Evolutionary conservation across 2,797 vertebrate genomes (phyloP).

Genomic region (Falco naumanni): DNA sequence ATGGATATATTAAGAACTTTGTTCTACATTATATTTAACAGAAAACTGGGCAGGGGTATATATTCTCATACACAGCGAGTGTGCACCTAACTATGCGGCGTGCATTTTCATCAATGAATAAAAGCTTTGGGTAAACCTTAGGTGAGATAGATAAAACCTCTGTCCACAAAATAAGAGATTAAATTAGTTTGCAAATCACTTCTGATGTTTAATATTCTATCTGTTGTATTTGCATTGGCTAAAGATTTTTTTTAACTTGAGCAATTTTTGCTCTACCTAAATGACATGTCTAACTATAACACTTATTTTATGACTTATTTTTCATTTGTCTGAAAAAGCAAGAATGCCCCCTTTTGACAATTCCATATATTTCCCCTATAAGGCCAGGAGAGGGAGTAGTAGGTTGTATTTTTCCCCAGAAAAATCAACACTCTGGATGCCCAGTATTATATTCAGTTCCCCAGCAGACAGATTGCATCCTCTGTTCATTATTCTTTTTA

Average conservation of each 20-base stretch:
- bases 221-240: conserved; percentile 25
- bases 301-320: neutral
- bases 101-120: conserved; percentile 28
- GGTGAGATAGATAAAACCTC: conserved; percentile 3
- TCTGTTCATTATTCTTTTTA: neutral
- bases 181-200: conserved; percentile 24
- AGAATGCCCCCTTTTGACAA: conserved; percentile 80
- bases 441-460: neutral
- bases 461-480: neutral
- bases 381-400: conserved; percentile 64
- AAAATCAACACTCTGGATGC: neutral
- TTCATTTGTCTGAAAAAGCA: conserved; percentile 73
- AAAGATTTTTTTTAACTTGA: neutral
- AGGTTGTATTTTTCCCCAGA: conserved; percentile 34
- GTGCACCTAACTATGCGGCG: neutral
- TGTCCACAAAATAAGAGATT: conserved; percentile 25
- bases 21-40: neutral
- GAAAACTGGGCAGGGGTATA: neutral
- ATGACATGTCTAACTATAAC: neutral
- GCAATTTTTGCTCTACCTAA: conserved; percentile 4
- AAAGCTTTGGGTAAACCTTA: conserved; percentile 7
- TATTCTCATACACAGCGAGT: neutral
- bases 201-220: conserved; percentile 31
- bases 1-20: neutral
- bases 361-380: conserved; percentile 56